phyloP scores from a whole-genome alignment of 2,797 vertebrate genomes.

The Triplophysa bombifrons region DNA sequence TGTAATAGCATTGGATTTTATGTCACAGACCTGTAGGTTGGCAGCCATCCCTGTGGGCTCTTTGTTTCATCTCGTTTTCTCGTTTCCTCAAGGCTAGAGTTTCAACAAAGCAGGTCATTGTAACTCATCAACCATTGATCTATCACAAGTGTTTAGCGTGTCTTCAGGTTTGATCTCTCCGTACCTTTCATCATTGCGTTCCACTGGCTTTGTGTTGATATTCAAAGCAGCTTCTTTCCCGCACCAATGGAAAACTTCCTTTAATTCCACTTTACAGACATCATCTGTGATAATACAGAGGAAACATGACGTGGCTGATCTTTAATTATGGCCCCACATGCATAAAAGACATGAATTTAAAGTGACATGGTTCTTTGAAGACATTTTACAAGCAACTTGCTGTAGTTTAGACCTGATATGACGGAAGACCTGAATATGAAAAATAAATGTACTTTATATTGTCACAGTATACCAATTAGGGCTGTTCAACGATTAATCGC shows the following conservation, averaged over 20 bases:
- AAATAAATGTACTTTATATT: background rate
- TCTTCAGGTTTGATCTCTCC: conserved; percentile 38
- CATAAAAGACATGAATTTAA: conserved; percentile 9
- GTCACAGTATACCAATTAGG: too few relatives aligned
- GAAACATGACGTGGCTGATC: conserved; percentile 20
- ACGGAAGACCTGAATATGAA: background rate
- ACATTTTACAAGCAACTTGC: background rate
- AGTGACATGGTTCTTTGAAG: background rate
- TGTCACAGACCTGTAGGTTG: conserved; percentile 7
- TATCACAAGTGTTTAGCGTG: conserved; percentile 34
- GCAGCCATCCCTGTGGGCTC: conserved; percentile 6
- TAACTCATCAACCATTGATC: conserved; percentile 39
- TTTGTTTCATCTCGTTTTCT: conserved; percentile 35
- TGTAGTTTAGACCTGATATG: background rate
- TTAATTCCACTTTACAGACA: conserved; percentile 33
- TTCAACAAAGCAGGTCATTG: conserved; percentile 39
- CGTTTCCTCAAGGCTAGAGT: conserved; percentile 26
- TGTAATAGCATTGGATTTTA: conserved; percentile 1
- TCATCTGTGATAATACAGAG: conserved; percentile 30
- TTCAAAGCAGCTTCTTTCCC: conserved; percentile 32
- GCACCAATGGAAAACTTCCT: conserved; percentile 19
- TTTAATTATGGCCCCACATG: conserved; percentile 14
- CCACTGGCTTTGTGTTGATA: conserved; percentile 29
- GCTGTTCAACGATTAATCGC: too few relatives aligned
- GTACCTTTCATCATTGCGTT: conserved; percentile 42